phyloP scores from a whole-genome alignment of 2,888 invertebrate genomes.

The Chalcis sispes region DNA sequence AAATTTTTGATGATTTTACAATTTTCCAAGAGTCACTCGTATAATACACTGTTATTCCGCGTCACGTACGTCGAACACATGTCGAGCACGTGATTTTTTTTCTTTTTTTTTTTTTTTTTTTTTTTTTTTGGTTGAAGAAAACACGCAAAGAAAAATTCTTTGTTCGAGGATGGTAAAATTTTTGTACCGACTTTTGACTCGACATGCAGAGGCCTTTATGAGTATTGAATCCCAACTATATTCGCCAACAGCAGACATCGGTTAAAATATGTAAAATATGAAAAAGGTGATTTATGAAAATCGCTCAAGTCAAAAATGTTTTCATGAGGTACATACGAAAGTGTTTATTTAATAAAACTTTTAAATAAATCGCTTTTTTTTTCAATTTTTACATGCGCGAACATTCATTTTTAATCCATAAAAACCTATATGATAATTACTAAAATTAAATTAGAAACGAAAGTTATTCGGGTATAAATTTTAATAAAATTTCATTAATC shows the following conservation, averaged over 20 bases:
- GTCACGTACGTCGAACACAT: too few species aligned
- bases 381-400: too few species aligned
- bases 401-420: too few species aligned
- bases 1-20: too few species aligned
- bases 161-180: slow-evolving; percentile 22
- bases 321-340: slow-evolving; percentile 11
- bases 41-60: too few species aligned
- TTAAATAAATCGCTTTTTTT: slow-evolving; percentile 8
- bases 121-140: too few species aligned
- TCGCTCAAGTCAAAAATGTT: slow-evolving; percentile 27
- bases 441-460: background rate
- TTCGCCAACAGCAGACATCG: background rate
- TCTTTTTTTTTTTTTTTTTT: too few species aligned
- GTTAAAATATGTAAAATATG: background rate
- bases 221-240: background rate
- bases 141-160: too few species aligned
- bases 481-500: background rate
- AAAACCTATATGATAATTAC: too few species aligned
- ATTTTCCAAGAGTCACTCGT: too few species aligned
- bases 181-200: too few species aligned
- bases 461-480: background rate
- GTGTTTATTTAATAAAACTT: slow-evolving; percentile 42
- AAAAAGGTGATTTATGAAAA: slow-evolving; percentile 25
- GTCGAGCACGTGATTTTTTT: too few species aligned
- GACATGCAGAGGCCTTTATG: background rate